phyloP scores from a whole-genome alignment of 2,113 vertebrate species.

The Catharus minimus region DNA sequence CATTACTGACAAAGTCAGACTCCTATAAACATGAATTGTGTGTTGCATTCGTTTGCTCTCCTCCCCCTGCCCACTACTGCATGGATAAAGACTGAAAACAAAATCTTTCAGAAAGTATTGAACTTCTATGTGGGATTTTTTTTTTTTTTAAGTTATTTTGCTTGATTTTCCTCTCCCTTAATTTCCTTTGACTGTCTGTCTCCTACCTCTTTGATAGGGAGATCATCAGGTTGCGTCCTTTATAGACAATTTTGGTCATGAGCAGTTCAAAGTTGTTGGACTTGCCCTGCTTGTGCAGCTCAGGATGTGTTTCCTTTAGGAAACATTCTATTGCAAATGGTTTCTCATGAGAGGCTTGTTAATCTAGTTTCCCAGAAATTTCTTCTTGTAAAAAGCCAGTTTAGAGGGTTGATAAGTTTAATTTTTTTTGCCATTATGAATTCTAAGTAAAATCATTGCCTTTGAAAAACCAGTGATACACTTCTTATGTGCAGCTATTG shows the following conservation, averaged over 20 bases:
- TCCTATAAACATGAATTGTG: rapidly evolving
- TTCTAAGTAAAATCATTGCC: background rate
- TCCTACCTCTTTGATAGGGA: background rate
- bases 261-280: background rate
- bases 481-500: background rate
- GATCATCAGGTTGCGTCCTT: background rate
- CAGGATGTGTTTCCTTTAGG: background rate
- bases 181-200: background rate
- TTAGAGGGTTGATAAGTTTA: background rate
- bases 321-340: background rate
- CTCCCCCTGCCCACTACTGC: background rate
- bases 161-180: background rate
- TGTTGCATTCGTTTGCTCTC: background rate
- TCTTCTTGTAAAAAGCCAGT: background rate
- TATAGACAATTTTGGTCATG: background rate
- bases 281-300: background rate
- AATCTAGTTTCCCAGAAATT: background rate
- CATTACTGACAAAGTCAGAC: background rate
- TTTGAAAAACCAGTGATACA: background rate
- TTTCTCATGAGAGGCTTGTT: background rate
- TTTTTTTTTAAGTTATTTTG: background rate
- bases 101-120: background rate
- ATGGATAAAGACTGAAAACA: background rate
- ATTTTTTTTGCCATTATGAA: background rate
- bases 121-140: background rate